Conservation (phyloP, 2,888 invertebrate genomes). For the Acanthosepion pharaonis region DNA sequence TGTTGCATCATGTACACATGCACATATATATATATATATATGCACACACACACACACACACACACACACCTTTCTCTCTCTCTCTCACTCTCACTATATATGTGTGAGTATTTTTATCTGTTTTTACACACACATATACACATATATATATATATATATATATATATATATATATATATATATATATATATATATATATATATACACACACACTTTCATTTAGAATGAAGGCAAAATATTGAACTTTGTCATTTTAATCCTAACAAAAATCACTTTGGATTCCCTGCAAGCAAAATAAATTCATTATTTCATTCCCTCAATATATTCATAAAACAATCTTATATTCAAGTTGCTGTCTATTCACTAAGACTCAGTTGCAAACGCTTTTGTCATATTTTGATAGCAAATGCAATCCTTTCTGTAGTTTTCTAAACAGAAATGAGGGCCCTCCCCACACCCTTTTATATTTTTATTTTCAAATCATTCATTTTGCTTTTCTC, state of each 20-base stretch:
- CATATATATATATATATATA: neutral
- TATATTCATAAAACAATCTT: neutral
- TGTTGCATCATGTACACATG: no score
- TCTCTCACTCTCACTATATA: no score
- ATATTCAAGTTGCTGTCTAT: no score
- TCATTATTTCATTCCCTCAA: neutral
- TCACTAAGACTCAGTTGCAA: no score
- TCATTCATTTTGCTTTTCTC: no score
- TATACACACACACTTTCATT: neutral
- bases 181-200: no score
- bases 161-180: no score
- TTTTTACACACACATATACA: neutral
- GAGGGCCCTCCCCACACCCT: neutral
- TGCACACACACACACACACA: no score
- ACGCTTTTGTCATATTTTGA: neutral
- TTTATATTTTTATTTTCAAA: neutral
- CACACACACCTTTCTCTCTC: no score
- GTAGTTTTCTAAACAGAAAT: neutral
- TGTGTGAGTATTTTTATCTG: neutral
- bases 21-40: no score
- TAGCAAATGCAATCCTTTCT: neutral
- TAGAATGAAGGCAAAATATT: neutral
- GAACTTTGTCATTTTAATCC: neutral
- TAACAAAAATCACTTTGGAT: constrained; percentile 7
- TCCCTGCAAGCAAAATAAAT: neutral